phyloP scores from a whole-genome alignment of 2,888 invertebrate species.

The Pollenia amentaria region DNA sequence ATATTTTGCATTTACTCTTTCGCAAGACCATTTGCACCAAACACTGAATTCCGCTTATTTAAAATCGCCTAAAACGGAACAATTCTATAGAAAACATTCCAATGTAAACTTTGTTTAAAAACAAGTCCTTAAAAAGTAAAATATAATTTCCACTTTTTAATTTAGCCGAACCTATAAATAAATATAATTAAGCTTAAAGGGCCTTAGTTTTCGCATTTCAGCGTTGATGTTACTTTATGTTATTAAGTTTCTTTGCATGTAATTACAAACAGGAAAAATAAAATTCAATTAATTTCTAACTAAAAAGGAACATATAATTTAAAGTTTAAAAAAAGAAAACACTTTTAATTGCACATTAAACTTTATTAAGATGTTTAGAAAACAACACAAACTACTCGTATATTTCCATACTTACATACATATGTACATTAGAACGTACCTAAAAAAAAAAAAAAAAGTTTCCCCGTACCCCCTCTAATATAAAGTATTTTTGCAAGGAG shows the following conservation, averaged over 20 bases:
- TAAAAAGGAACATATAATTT: slow-evolving; percentile 37
- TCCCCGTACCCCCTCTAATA: no score
- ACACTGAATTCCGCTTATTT: no score
- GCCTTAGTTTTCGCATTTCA: slow-evolving; percentile 1
- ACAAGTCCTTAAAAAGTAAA: no score
- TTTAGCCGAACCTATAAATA: neutral
- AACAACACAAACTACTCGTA: neutral
- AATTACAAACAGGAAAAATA: slow-evolving; percentile 66
- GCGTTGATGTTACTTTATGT: slow-evolving; percentile 1
- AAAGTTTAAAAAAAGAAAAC: slow-evolving; percentile 21
- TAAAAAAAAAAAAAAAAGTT: no score
- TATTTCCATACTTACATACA: neutral
- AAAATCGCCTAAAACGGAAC: no score
- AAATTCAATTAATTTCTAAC: slow-evolving; percentile 66
- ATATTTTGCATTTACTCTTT: no score
- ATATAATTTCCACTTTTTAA: no score
- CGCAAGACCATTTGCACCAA: no score
- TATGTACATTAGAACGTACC: no score
- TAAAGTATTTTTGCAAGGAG: no score
- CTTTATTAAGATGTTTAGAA: neutral
- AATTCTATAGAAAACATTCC: no score
- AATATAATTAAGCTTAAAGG: neutral
- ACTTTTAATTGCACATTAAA: slow-evolving; percentile 14
- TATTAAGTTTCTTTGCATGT: slow-evolving; percentile 35
- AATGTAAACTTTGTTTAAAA: no score